A percentile compares a stretch with the other conserved stretches of the same genome.
Conservation (phyloP, 2,888 invertebrate genomes). For the Cephonodes hylas region DNA sequence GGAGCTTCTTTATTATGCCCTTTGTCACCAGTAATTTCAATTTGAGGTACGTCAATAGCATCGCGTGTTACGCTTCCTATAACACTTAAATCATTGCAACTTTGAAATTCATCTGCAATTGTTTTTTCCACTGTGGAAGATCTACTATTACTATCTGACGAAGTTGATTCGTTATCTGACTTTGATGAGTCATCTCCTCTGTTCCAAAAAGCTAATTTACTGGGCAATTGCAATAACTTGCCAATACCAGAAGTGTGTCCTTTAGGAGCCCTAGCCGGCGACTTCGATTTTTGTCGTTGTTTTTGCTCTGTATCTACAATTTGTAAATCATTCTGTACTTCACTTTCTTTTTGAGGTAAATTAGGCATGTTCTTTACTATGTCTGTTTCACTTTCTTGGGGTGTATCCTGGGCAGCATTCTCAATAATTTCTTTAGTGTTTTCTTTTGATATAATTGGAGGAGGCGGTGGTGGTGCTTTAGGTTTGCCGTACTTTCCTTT, state of each 20-base stretch:
- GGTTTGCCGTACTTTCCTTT: constrained; percentile 75
- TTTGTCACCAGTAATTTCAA: constrained; percentile 33
- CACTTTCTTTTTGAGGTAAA: constrained; percentile 51
- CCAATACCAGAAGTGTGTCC: constrained; percentile 58
- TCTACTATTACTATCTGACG: constrained; percentile 55
- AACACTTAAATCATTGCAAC: constrained; percentile 44
- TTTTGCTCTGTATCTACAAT: constrained; percentile 54
- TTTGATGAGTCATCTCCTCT: constrained; percentile 65
- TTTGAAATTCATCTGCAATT: constrained; percentile 53
- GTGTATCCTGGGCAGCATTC: constrained; percentile 12
- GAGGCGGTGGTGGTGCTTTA: constrained; percentile 70
- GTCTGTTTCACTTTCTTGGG: constrained; percentile 8
- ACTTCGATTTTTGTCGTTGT: constrained; percentile 61
- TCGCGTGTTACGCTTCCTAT: constrained; percentile 20
- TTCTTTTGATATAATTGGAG: constrained; percentile 18
- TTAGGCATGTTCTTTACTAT: constrained; percentile 19
- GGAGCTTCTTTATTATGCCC: constrained; percentile 13
- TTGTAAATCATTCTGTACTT: constrained; percentile 46
- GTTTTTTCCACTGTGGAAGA: constrained; percentile 57
- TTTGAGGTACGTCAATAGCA: constrained; percentile 22
- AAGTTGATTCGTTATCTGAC: constrained; percentile 50
- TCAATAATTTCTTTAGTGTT: constrained; percentile 20
- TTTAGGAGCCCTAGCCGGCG: constrained; percentile 54
- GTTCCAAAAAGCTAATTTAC: constrained; percentile 80
- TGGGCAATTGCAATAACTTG: constrained; percentile 77